Conservation (phyloP, 1,140 invertebrate species). For the Zaprionus ghesquierei region DNA sequence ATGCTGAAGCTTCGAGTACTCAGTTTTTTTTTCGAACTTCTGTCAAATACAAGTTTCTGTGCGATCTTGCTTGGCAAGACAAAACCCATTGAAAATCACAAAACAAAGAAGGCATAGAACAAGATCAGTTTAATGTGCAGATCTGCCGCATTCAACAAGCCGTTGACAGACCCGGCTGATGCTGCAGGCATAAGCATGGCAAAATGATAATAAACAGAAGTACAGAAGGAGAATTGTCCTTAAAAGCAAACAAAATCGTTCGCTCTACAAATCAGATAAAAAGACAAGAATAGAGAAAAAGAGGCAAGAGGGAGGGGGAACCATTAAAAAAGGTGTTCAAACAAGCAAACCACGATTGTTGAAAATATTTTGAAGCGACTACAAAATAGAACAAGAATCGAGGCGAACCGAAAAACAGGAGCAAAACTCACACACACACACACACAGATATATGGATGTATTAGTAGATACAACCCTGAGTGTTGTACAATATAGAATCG, state of each 20-base stretch:
- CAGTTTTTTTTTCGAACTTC: neutral
- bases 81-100: conserved; percentile 20
- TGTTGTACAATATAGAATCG: conserved; percentile 58
- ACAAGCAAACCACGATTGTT: conserved; percentile 81
- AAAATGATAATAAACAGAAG: conserved; percentile 67
- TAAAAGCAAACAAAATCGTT: conserved; percentile 73
- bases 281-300: conserved; percentile 10
- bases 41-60: neutral
- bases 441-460: neutral
- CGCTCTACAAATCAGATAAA: conserved; percentile 74
- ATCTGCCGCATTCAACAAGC: conserved; percentile 59
- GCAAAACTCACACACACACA: conserved; percentile 28
- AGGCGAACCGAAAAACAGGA: conserved; percentile 39
- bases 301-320: neutral
- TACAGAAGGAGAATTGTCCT: conserved; percentile 48
- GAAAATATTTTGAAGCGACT: conserved; percentile 77
- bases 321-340: conserved; percentile 70
- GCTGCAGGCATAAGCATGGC: conserved; percentile 61
- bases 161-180: conserved; percentile 63
- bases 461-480: neutral
- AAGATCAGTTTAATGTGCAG: conserved; percentile 52
- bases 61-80: neutral
- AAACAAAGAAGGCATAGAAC: conserved; percentile 57
- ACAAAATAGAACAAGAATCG: conserved; percentile 69
- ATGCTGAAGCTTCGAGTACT: conserved; percentile 17